These are phyloP conservation scores for Tolmerus cingulatus DNA, from an alignment of 2,888 invertebrate genomes.

Conservation along the genomic window DNA sequence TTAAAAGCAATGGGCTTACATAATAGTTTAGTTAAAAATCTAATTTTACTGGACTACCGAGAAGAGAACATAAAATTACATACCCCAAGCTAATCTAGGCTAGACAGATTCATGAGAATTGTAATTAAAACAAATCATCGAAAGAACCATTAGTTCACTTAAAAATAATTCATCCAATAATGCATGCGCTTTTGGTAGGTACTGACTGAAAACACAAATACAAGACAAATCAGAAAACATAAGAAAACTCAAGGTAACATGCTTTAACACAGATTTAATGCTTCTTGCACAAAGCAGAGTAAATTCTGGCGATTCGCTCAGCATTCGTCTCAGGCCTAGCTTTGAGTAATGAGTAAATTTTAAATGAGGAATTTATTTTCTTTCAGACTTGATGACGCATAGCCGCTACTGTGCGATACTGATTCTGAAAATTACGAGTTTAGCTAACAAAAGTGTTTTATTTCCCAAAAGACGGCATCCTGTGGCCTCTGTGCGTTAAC, in stretches of 20 bases:
- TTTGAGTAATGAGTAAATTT: neutral
- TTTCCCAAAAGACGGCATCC: neutral
- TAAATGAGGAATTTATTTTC: slow-evolving; percentile 45
- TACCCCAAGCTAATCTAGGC: neutral
- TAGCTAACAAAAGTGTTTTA: slow-evolving; percentile 50
- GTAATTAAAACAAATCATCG: neutral
- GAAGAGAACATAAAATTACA: neutral
- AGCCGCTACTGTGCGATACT: slow-evolving; percentile 62
- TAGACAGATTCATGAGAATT: neutral
- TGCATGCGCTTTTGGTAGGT: neutral
- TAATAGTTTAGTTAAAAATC: too few relatives aligned
- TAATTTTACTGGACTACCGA: too few relatives aligned
- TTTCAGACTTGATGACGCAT: slow-evolving; percentile 61
- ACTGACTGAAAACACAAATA: neutral
- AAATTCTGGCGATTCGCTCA: neutral
- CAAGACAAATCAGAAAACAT: neutral
- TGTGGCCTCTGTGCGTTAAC: neutral
- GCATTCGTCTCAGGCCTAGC: neutral
- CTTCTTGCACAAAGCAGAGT: neutral
- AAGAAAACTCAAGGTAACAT: neutral
- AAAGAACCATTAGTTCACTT: neutral
- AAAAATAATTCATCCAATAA: neutral
- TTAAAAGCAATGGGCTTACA: too few relatives aligned
- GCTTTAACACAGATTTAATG: neutral
- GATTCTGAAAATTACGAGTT: slow-evolving; percentile 60